Conservation (phyloP, 2,113 vertebrate species). For the Albula goreensis region DNA sequence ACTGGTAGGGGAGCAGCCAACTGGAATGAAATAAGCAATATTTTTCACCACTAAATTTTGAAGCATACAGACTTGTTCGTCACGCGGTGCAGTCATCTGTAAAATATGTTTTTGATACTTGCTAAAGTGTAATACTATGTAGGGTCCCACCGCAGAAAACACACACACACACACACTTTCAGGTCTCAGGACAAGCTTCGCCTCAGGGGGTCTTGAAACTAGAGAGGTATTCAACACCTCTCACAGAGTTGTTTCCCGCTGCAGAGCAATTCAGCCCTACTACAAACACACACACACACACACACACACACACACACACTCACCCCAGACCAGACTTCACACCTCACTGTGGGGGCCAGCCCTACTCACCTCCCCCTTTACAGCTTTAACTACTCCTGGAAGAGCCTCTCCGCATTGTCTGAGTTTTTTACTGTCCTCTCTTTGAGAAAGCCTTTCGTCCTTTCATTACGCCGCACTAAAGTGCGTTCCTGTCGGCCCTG, state of each 20-base stretch:
- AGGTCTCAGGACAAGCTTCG: background rate
- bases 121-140: too few relatives aligned
- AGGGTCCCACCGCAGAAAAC: too few relatives aligned
- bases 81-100: too few relatives aligned
- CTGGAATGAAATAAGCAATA: too few relatives aligned
- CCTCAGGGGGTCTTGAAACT: background rate
- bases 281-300: too few relatives aligned
- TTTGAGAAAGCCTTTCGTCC: constrained; percentile 48
- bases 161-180: too few relatives aligned
- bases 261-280: background rate
- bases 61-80: too few relatives aligned
- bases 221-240: background rate
- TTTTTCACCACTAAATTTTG: too few relatives aligned
- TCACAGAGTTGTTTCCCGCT: background rate
- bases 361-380: constrained; percentile 24
- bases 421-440: constrained; percentile 44
- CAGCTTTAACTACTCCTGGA: constrained; percentile 35
- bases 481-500: constrained; percentile 39
- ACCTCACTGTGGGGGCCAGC: constrained; percentile 46
- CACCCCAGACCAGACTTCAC: constrained; percentile 44
- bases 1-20: too few relatives aligned
- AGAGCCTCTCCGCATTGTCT: constrained; percentile 44
- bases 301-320: too few relatives aligned
- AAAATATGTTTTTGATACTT: too few relatives aligned
- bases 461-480: constrained; percentile 61